A percentile compares a stretch with the other conserved stretches of the same genome.
phyloP scores from a whole-genome alignment of 2,888 invertebrate species.

The Stomorhina lunata region DNA sequence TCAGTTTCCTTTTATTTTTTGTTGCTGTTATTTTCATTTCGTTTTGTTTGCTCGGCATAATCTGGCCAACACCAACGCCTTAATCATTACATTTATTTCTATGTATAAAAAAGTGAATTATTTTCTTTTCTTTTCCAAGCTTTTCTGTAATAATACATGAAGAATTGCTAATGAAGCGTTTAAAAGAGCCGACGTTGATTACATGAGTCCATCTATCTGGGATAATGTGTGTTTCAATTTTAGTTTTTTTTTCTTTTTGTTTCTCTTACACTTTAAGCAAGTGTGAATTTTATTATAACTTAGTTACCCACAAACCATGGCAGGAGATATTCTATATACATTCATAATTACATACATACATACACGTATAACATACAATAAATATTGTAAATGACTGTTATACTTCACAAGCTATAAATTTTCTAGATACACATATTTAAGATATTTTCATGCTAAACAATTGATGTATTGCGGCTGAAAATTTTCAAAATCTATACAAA shows the following conservation, averaged over 20 bases:
- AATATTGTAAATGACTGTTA: slow-evolving; percentile 47
- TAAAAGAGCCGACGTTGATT: slow-evolving; percentile 42
- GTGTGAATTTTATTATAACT: slow-evolving; percentile 55
- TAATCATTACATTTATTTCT: not conserved
- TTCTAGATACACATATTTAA: slow-evolving; percentile 28
- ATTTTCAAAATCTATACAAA: slow-evolving; percentile 10
- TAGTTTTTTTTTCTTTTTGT: not conserved
- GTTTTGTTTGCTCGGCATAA: slow-evolving; percentile 30
- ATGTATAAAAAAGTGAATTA: not conserved
- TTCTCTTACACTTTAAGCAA: slow-evolving; percentile 25
- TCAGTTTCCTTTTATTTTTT: slow-evolving; percentile 39
- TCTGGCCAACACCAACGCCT: slow-evolving; percentile 52
- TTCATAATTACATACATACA: too few species aligned
- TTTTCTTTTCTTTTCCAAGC: not conserved
- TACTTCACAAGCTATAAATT: slow-evolving; percentile 55
- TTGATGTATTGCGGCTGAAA: slow-evolving; percentile 56
- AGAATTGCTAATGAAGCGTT: slow-evolving; percentile 65
- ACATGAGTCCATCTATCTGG: too few species aligned
- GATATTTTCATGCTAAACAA: slow-evolving; percentile 39
- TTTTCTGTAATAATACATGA: slow-evolving; percentile 38
- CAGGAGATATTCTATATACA: too few species aligned
- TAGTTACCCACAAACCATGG: not conserved
- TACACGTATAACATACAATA: too few species aligned
- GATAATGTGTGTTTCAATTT: not conserved
- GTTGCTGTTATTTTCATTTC: not conserved